Evolutionary conservation across 2,888 invertebrate genomes (phyloP).

Genomic region (Mythimna impura): DNA sequence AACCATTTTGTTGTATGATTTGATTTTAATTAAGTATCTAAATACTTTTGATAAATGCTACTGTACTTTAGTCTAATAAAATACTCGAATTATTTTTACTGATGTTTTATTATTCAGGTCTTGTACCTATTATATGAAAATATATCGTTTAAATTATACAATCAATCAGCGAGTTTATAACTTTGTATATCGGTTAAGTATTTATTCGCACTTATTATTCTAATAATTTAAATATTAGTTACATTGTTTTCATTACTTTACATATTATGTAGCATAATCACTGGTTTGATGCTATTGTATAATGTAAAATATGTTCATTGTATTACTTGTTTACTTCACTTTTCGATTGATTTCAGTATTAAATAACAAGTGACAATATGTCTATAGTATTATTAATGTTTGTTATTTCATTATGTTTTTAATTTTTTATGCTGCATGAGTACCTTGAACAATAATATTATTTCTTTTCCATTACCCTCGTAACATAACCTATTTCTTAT

Average conservation of each 20-base stretch:
- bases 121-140: neutral
- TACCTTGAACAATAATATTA: neutral
- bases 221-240: neutral
- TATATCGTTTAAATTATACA: neutral
- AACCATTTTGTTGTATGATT: neutral
- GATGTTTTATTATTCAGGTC: neutral
- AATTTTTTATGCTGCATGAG: neutral
- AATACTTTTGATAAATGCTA: neutral
- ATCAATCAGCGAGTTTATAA: neutral
- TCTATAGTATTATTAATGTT: no score
- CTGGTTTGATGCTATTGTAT: constrained; percentile 13
- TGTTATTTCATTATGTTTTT: neutral
- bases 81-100: neutral
- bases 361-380: neutral
- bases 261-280: constrained; percentile 11
- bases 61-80: neutral
- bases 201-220: neutral
- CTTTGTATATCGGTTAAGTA: constrained; percentile 7
- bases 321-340: neutral
- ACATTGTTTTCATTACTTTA: constrained; percentile 15
- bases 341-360: constrained; percentile 13
- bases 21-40: neutral
- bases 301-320: constrained; percentile 1
- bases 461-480: neutral
- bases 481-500: neutral